Base-by-base conservation (phyloP, 2,888 invertebrate genomes). In the Dorcus parallelipipedus region DNA sequence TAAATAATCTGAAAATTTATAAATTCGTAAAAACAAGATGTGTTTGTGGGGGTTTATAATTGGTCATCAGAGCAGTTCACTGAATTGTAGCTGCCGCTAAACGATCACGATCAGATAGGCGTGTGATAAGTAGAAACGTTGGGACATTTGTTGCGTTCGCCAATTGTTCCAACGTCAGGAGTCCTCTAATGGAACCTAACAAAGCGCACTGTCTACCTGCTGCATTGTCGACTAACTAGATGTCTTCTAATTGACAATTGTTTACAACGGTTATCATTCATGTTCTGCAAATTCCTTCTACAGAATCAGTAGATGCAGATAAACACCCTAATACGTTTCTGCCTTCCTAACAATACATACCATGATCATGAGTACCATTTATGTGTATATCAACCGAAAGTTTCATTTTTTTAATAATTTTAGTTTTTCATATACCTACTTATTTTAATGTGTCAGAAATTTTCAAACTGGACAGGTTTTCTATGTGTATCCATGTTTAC, bases 181-280 rank as follows among this genome's bases (percentile, higher is more conserved):
- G 72, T 67, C 73, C 71, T 72, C 72, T 72, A 72, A 72, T 72
- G 70, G 71, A 69, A 66, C 68, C 69, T 68, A 75, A 76, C 75
- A 76, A 75, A 75, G 74, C 70, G 66, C 63, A 69, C 74, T 75
- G 75, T 75, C 75, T 73, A 68, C 70, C 71, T 71, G 70, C 69
- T 71, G 72, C 73, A 75, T 74, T 73, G 73, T 73, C 70, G 70
- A 69, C 75, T 77, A 76, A 76, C 76, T 76, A 73, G 77, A 76
- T 65, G 74, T 73, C 74, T 70, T 76, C 76, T 77, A 78, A 77
- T 77, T 77, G 76, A 77, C 76, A 76, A 78, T 77, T 77, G 78
- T 78, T 78, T 76, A 77, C 76, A 76, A 71, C 65, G 71, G 76
- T 76, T 76, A 77, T 77, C 76, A 76, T 76, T 77, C 76, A 76